Conservation (phyloP, 2,888 invertebrate genomes). For the Catotricha subobsoleta region DNA sequence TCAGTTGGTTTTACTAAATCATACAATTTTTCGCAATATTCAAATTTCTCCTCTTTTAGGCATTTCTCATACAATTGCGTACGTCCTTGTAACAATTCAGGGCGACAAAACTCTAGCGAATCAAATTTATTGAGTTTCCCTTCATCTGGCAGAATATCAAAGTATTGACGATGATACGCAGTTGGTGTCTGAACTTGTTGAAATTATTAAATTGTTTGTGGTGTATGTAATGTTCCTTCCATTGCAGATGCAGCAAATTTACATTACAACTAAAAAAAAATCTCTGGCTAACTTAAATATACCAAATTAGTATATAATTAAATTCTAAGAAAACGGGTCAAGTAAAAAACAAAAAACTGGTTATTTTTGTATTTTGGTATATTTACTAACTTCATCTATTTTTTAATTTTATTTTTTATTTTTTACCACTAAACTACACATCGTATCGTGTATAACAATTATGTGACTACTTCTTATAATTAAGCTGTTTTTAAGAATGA, state of each 20-base stretch:
- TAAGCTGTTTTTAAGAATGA: no score
- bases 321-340: no score
- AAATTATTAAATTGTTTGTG: slow-evolving; percentile 95
- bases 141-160: slow-evolving; percentile 94
- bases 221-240: slow-evolving; percentile 92
- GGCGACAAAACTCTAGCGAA: slow-evolving; percentile 91
- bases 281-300: no score
- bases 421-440: no score
- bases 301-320: no score
- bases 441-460: no score
- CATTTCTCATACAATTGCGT: slow-evolving; percentile 96
- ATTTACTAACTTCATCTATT: no score
- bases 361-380: no score
- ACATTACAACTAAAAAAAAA: no score
- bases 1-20: slow-evolving; percentile 96
- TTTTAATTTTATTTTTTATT: no score
- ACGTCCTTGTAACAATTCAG: slow-evolving; percentile 86
- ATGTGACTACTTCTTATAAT: no score
- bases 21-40: slow-evolving; percentile 96
- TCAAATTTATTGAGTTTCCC: slow-evolving; percentile 98
- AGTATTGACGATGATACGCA: slow-evolving; percentile 93
- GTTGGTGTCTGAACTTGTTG: slow-evolving; percentile 91
- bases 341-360: no score
- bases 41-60: slow-evolving; percentile 96
- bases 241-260: slow-evolving; percentile 97